These are phyloP conservation scores for Phortica variegata DNA, from an alignment of 1,140 invertebrate genomes.

Conservation along the genomic window DNA sequence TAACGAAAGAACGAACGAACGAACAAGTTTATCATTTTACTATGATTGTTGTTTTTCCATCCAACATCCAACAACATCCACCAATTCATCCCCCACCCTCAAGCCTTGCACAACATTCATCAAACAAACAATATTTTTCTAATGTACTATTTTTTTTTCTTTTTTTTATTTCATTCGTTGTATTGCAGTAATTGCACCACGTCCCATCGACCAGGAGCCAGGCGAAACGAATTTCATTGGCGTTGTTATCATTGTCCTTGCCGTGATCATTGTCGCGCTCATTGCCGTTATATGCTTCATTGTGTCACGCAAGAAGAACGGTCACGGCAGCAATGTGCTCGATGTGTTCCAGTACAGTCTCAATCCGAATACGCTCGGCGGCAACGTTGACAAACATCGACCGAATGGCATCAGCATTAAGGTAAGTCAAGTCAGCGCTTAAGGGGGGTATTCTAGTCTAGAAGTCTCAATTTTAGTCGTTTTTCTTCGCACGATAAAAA, in stretches of 20 bases:
- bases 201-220: conserved; percentile 60
- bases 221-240: conserved; percentile 67
- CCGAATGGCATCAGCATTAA: conserved; percentile 59
- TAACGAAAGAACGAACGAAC: not conserved
- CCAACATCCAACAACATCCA: no score
- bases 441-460: no score
- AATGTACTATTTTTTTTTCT: conserved; percentile 6
- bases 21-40: not conserved
- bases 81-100: not conserved
- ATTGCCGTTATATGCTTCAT: conserved; percentile 71
- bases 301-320: conserved; percentile 67
- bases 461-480: no score
- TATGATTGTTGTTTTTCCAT: no score
- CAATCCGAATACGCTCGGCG: conserved; percentile 56
- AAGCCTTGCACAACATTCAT: conserved; percentile 1
- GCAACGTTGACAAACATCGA: conserved; percentile 57
- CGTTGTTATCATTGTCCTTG: conserved; percentile 73
- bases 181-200: conserved; percentile 53
- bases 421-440: no score
- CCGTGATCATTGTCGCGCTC: conserved; percentile 72
- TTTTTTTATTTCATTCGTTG: conserved; percentile 10
- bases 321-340: conserved; percentile 60
- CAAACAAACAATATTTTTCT: not conserved
- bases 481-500: no score
- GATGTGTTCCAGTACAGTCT: conserved; percentile 57